Evolutionary conservation across 2,113 vertebrate genomes (phyloP).

Genomic region (Ptyas mucosa): DNA sequence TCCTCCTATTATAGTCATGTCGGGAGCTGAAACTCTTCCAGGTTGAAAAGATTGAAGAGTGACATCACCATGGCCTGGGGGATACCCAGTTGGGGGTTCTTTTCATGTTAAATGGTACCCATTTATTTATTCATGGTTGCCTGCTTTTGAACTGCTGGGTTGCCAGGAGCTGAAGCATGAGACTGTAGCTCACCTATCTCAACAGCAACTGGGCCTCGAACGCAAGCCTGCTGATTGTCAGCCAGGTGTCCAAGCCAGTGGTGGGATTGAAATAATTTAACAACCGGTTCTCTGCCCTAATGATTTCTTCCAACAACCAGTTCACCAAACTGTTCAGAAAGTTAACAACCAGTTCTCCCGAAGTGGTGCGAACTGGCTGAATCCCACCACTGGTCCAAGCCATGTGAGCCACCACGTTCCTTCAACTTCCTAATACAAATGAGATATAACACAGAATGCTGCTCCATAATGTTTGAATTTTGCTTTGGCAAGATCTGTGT

Average conservation of each 20-base stretch:
- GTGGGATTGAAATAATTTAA: too few species aligned
- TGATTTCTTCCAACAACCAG: too few species aligned
- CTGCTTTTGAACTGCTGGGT: not conserved
- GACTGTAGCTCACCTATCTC: not conserved
- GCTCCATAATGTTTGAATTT: not conserved
- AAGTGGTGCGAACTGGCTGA: too few species aligned
- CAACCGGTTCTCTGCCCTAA: too few species aligned
- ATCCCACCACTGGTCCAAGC: too few species aligned
- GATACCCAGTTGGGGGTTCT: not conserved
- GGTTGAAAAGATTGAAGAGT: not conserved
- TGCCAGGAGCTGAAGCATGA: not conserved
- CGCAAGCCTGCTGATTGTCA: not conserved
- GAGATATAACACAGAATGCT: not conserved
- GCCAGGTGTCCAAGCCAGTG: not conserved
- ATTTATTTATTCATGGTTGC: not conserved
- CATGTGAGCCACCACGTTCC: not conserved
- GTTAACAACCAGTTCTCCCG: too few species aligned
- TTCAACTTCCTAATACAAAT: too few species aligned
- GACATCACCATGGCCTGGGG: not conserved
- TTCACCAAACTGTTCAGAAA: too few species aligned
- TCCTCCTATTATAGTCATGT: not conserved
- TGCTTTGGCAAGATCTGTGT: not conserved
- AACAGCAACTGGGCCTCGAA: not conserved
- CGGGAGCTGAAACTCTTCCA: not conserved
- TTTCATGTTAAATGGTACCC: not conserved